Conservation (phyloP, 2,888 invertebrate species). For the Andrena minutula region DNA sequence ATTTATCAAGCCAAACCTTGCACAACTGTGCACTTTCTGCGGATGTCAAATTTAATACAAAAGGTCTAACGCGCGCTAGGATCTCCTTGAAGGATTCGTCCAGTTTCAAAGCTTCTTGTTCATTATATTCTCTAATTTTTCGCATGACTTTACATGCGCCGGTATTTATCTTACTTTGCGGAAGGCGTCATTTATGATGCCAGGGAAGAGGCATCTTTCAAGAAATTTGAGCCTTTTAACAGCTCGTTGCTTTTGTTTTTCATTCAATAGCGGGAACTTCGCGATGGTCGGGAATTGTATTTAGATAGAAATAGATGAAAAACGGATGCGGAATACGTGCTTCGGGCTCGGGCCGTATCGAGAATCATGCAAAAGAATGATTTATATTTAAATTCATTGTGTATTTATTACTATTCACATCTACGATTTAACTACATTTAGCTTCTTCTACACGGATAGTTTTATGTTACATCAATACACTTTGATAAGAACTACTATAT, state of each 20-base stretch:
- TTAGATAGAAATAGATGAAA: slow-evolving; percentile 12
- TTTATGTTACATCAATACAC: slow-evolving; percentile 35
- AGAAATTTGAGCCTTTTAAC: slow-evolving; percentile 21
- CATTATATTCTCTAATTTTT: slow-evolving; percentile 68
- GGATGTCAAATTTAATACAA: slow-evolving; percentile 69
- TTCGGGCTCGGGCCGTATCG: too few species aligned
- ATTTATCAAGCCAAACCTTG: slow-evolving; percentile 79
- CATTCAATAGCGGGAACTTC: neutral
- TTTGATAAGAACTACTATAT: slow-evolving; percentile 28
- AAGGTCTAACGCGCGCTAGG: slow-evolving; percentile 71
- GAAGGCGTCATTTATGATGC: neutral
- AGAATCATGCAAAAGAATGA: slow-evolving; percentile 11
- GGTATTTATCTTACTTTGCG: slow-evolving; percentile 11
- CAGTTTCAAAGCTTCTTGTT: slow-evolving; percentile 73
- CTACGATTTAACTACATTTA: slow-evolving; percentile 25
- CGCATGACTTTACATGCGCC: slow-evolving; percentile 62
- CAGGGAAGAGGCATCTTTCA: slow-evolving; percentile 30
- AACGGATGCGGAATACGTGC: neutral
- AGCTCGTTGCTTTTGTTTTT: slow-evolving; percentile 11
- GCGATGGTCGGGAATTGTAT: neutral
- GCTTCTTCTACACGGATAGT: neutral
- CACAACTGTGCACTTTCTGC: slow-evolving; percentile 72
- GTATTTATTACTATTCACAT: slow-evolving; percentile 33
- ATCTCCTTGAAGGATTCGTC: slow-evolving; percentile 78
- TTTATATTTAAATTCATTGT: slow-evolving; percentile 30